These are phyloP conservation scores for Setipinna tenuifilis DNA, from an alignment of 2,797 vertebrate species.

Conservation along the genomic window DNA sequence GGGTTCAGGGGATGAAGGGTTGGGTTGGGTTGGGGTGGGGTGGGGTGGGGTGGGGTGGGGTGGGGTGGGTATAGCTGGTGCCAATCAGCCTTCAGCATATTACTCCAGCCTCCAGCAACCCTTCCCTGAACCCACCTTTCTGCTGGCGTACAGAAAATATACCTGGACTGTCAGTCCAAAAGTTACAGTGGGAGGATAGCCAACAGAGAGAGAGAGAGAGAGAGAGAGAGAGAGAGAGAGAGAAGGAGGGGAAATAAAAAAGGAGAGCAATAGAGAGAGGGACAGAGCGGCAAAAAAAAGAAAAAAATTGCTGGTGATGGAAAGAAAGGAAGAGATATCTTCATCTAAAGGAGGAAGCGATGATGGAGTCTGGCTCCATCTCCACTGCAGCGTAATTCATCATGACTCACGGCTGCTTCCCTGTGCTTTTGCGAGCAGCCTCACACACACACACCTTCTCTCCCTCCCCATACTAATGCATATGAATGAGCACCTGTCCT, in stretches of 20 bases:
- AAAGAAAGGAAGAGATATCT: too few species aligned
- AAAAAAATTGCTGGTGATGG: too few species aligned
- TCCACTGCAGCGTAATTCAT: constrained; percentile 28
- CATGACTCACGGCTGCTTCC: constrained; percentile 28
- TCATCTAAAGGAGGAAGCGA: too few species aligned
- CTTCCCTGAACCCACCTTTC: not conserved
- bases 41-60: not conserved
- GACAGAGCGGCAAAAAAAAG: too few species aligned
- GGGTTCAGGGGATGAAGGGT: too few species aligned
- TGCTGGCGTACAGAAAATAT: not conserved
- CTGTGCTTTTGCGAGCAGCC: constrained; percentile 14
- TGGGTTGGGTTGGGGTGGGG: too few species aligned
- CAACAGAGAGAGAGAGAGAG: too few species aligned
- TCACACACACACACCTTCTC: not conserved
- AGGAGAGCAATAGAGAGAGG: too few species aligned
- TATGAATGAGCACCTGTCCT: constrained; percentile 50
- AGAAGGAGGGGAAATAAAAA: too few species aligned
- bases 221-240: too few species aligned
- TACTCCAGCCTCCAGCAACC: not conserved
- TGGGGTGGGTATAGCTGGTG: not conserved
- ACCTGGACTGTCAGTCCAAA: not conserved
- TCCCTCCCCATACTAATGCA: constrained; percentile 19
- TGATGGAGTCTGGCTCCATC: constrained; percentile 19
- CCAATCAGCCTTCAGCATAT: not conserved
- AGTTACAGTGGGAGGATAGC: not conserved